Evolutionary conservation across 2,113 vertebrate species (phyloP), one percentile per base, ranked within the genome.

Genomic region (Mesitornis unicolor): DNA sequence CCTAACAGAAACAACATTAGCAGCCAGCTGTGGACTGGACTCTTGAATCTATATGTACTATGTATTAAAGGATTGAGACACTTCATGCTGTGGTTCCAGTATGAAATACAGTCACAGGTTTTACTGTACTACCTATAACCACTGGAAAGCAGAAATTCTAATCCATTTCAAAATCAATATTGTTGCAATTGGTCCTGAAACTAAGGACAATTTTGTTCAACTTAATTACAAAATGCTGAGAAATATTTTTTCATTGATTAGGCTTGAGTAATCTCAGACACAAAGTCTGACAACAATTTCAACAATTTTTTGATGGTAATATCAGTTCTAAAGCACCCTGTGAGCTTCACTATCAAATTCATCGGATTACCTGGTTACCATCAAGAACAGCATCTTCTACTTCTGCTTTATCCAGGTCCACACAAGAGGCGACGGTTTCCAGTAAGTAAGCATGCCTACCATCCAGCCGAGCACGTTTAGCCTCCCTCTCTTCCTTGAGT

Each of bases 351-450:
- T 69, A 36, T 7, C 36, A 79, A 63, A 84, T 29, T 42, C 6
- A 48, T 56, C 80, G 4, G 33, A 80, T 92, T 94, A 98, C 99
- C 99, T 99, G 99, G 77, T 97, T 98, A 56, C 99, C 99, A 61
- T 99, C 99, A 87, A 99, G 98, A 90, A 99, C 86, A 68, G 98
- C 98, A 92, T 99, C 99, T 96, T 99, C 99, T 84, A 99, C 98
- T 67, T 99, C 99, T 2, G 89, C 83, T 93, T 98, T 99, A 95
- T 98, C 98, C 96, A 99, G 88, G 47, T 98, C 98, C 68, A 99
- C 87, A 35, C 99, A 99, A 71, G 98, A 98, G 38, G 99, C 98
- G 77, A 99, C 93, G 0, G 98, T 98, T 40, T 97, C 98, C 91
- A 99, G 96, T 45, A 99, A 78, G 87, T 99, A 99, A 95, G 98